phyloP scores from a whole-genome alignment of 1,140 invertebrate species.

The Anastatus disparis region DNA sequence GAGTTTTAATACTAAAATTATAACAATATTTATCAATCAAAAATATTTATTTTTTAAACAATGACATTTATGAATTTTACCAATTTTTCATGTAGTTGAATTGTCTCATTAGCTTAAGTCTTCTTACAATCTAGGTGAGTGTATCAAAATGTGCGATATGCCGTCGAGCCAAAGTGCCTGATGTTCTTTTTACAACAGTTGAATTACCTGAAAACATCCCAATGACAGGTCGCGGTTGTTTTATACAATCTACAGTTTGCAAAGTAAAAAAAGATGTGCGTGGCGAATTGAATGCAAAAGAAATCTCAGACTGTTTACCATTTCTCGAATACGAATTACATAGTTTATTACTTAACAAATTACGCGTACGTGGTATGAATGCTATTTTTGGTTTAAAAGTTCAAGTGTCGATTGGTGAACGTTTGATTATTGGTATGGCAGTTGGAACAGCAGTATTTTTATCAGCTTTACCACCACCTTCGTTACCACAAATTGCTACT shows the following conservation, averaged over 20 bases:
- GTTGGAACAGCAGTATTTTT: conserved; percentile 88
- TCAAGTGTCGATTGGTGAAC: conserved; percentile 89
- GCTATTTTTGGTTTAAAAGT: conserved; percentile 86
- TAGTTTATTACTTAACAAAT: conserved; percentile 88
- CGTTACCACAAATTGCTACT: conserved; percentile 74
- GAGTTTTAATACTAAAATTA: too few relatives aligned
- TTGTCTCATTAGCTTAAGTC: too few relatives aligned
- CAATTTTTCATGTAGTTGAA: too few relatives aligned
- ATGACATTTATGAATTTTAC: too few relatives aligned
- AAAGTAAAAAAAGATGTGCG: conserved; percentile 82
- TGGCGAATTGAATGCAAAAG: conserved; percentile 90
- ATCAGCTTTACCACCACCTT: conserved; percentile 77
- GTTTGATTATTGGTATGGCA: conserved; percentile 86
- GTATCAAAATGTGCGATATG: conserved; percentile 67
- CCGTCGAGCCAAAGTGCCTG: conserved; percentile 86
- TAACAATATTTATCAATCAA: too few relatives aligned
- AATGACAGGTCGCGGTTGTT: conserved; percentile 78
- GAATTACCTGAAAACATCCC: conserved; percentile 82
- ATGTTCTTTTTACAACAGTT: conserved; percentile 89
- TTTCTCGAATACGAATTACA: conserved; percentile 97
- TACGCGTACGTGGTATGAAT: conserved; percentile 94
- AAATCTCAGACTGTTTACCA: conserved; percentile 92
- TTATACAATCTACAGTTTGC: conserved; percentile 83
- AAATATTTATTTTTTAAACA: too few relatives aligned
- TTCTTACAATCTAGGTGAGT: too few relatives aligned